phyloP scores from a whole-genome alignment of 23 tunicate species.

The Trididemnum clinides region DNA sequence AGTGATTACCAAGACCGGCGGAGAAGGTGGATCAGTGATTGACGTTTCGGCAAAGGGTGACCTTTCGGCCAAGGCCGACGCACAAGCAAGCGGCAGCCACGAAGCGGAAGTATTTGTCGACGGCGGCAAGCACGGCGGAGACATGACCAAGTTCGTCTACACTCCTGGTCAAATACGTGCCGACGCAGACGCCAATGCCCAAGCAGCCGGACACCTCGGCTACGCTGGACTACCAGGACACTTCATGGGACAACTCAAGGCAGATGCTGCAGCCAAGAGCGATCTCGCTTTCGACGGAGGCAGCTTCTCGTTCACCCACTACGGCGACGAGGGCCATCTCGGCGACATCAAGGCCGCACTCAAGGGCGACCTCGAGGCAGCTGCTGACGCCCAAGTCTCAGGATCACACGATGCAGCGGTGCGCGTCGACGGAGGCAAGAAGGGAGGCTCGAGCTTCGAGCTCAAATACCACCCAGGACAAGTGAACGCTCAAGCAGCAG shows the following conservation, averaged over 20 bases:
- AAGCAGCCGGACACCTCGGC: background rate
- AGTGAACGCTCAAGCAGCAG: background rate
- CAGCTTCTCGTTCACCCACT: background rate
- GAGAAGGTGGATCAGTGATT: background rate
- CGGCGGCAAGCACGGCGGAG: background rate
- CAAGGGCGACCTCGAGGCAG: conserved; percentile 2
- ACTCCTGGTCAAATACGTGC: conserved; percentile 1
- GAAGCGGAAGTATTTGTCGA: background rate
- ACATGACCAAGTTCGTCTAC: background rate
- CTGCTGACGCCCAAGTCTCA: background rate
- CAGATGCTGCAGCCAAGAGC: conserved; percentile 12
- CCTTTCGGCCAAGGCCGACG: conserved; percentile 2
- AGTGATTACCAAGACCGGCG: conserved; percentile 21
- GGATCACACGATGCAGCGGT: conserved; percentile 2
- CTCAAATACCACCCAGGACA: conserved; percentile 5
- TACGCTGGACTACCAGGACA: background rate
- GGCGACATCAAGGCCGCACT: conserved; percentile 11
- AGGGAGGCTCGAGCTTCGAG: background rate
- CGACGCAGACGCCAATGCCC: background rate
- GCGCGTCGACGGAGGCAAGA: conserved; percentile 21
- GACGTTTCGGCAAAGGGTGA: conserved; percentile 1
- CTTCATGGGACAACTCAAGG: background rate
- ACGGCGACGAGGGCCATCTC: background rate
- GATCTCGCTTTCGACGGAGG: background rate
- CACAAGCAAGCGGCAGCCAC: conserved; percentile 16